Base-by-base conservation (phyloP, 2,797 vertebrate genomes). In the Enteromius trimaculatus region DNA sequence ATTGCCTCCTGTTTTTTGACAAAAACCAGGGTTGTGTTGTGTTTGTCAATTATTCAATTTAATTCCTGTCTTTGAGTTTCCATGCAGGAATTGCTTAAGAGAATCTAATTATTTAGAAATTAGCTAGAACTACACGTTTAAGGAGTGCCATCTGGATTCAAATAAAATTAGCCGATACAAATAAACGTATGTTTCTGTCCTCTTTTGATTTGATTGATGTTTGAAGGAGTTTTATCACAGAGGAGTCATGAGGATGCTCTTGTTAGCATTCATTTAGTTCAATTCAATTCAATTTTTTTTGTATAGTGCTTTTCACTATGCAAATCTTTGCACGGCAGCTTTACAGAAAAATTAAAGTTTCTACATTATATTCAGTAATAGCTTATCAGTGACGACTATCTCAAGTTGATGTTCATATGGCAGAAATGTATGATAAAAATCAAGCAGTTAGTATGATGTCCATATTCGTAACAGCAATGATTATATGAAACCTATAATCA, bases 1-100 rank as follows among this genome's bases (percentile, higher is more conserved):
- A 47, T 44, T 47, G 2, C 44, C 23, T 31, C 0, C 2, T 31
- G 37, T 70, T 47, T 31, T 5, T 31, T 11, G 2, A 49, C 26
- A 53, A 74, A 53, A 2, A 34, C 26, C 9, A 51, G 70, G 19
- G 47, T 74, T 74, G 29, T 75, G 71, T 37, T 31, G 49, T 37
- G 71, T 51, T 55, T 55, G 29, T 34, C 31, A 53, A 37, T 75
- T 37, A 37, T 9, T 37, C 0, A 14, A 16, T 55, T 23, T 1
- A n/a, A 37, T 75, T 75, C 49, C 71, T n/a, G 31, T 16, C 47
- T 72, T 51, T 29, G 26, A 31, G 47, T 51, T 51, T 47, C 21
- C 19, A 14, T 75, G 49, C 71, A 53, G 47, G 19, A 74, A 55
- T 34, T 55, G 17, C 47, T 74, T 55, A 53, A 53, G 49, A 74